Evolutionary conservation across 2,888 invertebrate species (phyloP), one percentile per base, ranked within the genome.

Genomic region (Troides oblongomaculatus): DNA sequence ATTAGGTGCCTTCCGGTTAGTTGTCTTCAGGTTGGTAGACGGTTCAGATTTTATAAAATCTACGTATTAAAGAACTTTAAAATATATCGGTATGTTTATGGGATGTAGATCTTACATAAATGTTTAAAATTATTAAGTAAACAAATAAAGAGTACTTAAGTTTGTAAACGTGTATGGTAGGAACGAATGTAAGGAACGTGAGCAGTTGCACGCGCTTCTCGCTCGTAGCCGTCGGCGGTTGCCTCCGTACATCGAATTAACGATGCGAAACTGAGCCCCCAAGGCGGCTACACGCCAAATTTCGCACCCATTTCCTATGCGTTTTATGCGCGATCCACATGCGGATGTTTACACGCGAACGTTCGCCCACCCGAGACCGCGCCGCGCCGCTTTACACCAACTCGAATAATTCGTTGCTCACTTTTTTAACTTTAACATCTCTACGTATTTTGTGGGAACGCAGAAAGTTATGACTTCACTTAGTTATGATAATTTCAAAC

Each of bases 211-310:
- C 60, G 61, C 75, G 76, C 78, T 71, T 71, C 72, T 73, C 73
- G 76, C 74, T 39, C 84, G 85, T 87, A 85, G 77, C 78, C 75
- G 81, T 76, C 81, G 84, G 82, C 82, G 84, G 86, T 87, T 84
- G 86, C 84, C 82, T 85, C 80, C 76, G 82, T 81, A 83, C 81
- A 82, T 86, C 82, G 86, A 86, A 86, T 86, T 85, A 88, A 87
- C 89, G 81, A 82, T 75, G 86, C 84, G 85, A 83, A 90, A 88
- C 88, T 79, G 81, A 81, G 80, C 78, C 77, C 74, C 74, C 74
- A 74, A 71, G 74, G 76, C 74, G 73, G 76, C 77, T 74, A 78
- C 79, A 78, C 76, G 81, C 82, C 81, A 78, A 89, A 87, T 82
- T 85, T 86, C 79, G 82, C 84, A 86, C 81, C 79, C 77, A 76